Evolutionary conservation across 2,113 vertebrate genomes (phyloP), one percentile per base, ranked within the genome.

Genomic region (Nyctereutes procyonoides): DNA sequence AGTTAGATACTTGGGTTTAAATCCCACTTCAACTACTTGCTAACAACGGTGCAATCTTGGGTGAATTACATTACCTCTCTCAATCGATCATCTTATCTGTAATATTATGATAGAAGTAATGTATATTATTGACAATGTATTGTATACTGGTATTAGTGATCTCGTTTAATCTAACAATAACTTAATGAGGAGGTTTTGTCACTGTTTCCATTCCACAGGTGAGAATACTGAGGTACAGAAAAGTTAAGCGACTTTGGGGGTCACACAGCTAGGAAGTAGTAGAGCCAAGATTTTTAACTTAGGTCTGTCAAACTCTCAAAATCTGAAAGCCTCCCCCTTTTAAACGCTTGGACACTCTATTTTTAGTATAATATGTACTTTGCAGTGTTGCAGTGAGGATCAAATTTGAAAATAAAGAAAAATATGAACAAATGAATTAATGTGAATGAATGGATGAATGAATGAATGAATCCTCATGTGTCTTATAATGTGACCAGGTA

Each of bases 101-200:
- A 91, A 93, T 92, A 74, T 56, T 58, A n/a, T 53, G 10, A 53
- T 63, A 60, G 55, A 96, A 93, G 90, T 80, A 91, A 82, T 20
- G 26, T 43, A 55, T 88, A 67, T 62, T 74, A 53, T 55, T 65
- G 48, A 62, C 10, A 73, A 32, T 62, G 1, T 53, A 12, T 69
- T 22, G 73, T 38, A 62, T n/a, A 43, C 8, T 92, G 32, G 28
- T 58, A 63, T 60, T 88, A 74, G 84, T 88, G 7, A 43, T 71
- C 19, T 81, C 38, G 38, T 79, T 91, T 95, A 97, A 90, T 69
- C 3, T 74, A 86, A 58, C 32, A 94, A 73, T 4, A 91, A 91
- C 35, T 85, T 43, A 79, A 4, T 65, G 28, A 71, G 24, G 35
- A 79, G 3, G 2, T 92, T 71, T 28, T 88, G 28, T 80, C 30